Evolutionary conservation across 1,140 invertebrate genomes (phyloP), one percentile per base, ranked within the genome.

Genomic region (Dryas iulia): DNA sequence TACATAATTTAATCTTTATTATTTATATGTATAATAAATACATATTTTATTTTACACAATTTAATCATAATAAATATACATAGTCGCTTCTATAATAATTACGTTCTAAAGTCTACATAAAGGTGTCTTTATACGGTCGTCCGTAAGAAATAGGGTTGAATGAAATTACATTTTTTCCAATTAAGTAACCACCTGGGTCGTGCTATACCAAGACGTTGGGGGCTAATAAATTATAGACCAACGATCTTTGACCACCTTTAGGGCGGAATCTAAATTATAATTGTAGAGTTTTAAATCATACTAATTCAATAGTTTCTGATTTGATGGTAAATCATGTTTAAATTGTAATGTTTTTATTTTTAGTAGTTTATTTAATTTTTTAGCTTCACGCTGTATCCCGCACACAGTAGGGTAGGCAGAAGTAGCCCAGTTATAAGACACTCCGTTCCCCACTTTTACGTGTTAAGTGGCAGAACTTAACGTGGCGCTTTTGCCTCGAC

Each of bases 121-220:
- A 66, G 57, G 56, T 63, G 65, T 75, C 70, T 76, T 78, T 77
- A 73, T 62, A 53, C 59, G 69, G 71, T 47, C 39, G 18, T 47
- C 39, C 39, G 14, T 47, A 75, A 71, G 69, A 69, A 30, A 59
- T 71, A 71, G 78, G 74, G 72, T 77, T 74, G 74, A 63, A 71
- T 39, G 71, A 86, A 82, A 85, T 86, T 79, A 77, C 18, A 71
- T 82, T 83, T 83, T 82, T 82, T 78, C 79, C 82, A 84, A 84
- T 86, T 84, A 78, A 72, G 24, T 26, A 66, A 52, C 67, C 84
- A 86, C 81, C 84, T 86, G 84, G 56, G 33, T 26, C 53, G 71
- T 75, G 71, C 59, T 26, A 66, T 79, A 80, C 77, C 77, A 76
- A 81, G 73, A 75, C 59, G 72, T 65, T 71, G 56, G 31, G 64